These are phyloP conservation scores for Diadema setosum DNA, from an alignment of 35 echinoderm and acorn worm species.

Conservation along the genomic window DNA sequence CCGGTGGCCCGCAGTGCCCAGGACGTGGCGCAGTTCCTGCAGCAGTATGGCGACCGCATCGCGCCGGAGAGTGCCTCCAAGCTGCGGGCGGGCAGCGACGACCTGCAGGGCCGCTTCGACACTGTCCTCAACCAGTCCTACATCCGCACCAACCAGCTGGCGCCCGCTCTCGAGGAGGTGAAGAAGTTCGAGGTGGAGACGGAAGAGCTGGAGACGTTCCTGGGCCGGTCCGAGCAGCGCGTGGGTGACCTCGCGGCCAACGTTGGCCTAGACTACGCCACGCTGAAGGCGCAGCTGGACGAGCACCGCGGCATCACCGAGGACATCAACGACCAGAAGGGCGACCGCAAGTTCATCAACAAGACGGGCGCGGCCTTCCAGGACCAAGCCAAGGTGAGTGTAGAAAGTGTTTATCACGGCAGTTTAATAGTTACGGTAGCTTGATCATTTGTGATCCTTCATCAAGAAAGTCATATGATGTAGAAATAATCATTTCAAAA, in stretches of 20 bases:
- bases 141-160: conserved; percentile 70
- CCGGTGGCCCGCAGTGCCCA: conserved; percentile 64
- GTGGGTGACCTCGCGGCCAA: conserved; percentile 40
- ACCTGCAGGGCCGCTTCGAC: conserved; percentile 72
- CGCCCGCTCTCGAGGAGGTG: conserved; percentile 73
- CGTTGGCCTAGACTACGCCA: conserved; percentile 59
- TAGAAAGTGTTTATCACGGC: no score
- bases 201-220: conserved; percentile 59
- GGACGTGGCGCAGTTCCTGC: conserved; percentile 57
- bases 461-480: no score
- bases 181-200: conserved; percentile 67
- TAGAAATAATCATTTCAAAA: no score
- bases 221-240: conserved; percentile 17
- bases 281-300: conserved; percentile 67
- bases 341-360: conserved; percentile 93
- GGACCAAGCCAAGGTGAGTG: conserved; percentile 68
- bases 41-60: conserved; percentile 70
- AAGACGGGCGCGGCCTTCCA: conserved; percentile 70
- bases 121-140: conserved; percentile 78
- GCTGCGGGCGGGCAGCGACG: conserved; percentile 41
- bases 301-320: conserved; percentile 67
- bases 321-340: conserved; percentile 94
- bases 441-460: no score
- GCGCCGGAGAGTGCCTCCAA: conserved; percentile 50
- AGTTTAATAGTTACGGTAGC: no score